These are phyloP conservation scores for Trissonchulus latispiculum DNA, from an alignment of 2,888 invertebrate genomes.

Conservation along the genomic window DNA sequence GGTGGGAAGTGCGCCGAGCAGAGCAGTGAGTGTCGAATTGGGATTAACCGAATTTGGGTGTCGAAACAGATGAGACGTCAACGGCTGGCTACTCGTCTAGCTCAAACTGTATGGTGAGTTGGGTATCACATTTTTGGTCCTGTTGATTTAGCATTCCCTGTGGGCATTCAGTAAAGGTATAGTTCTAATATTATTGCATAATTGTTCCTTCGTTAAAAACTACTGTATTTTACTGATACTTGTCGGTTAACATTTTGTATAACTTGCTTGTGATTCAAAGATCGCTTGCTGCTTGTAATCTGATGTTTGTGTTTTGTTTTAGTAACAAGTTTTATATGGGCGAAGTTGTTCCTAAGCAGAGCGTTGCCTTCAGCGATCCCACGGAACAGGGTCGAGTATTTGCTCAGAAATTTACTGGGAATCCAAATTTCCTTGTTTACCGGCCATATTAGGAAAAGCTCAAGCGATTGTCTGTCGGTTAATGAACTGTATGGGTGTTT, in stretches of 20 bases:
- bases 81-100: not conserved
- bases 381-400: not conserved
- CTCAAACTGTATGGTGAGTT: constrained; percentile 3
- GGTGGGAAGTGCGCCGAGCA: not conserved
- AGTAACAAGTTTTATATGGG: constrained; percentile 9
- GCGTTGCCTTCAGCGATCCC: constrained; percentile 15
- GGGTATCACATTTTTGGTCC: no score
- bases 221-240: no score
- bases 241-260: no score
- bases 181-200: no score
- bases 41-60: constrained; percentile 10
- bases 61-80: not conserved
- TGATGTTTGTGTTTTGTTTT: not conserved
- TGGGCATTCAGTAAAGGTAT: no score
- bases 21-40: not conserved
- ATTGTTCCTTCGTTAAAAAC: no score
- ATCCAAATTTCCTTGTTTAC: not conserved
- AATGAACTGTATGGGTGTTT: not conserved
- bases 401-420: constrained; percentile 4
- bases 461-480: not conserved
- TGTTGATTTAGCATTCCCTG: no score
- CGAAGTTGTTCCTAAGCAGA: not conserved
- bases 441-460: not conserved
- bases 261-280: no score
- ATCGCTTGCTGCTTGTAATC: no score